Conservation (phyloP, 2,113 vertebrate species). For the Meleagris gallopavo region DNA sequence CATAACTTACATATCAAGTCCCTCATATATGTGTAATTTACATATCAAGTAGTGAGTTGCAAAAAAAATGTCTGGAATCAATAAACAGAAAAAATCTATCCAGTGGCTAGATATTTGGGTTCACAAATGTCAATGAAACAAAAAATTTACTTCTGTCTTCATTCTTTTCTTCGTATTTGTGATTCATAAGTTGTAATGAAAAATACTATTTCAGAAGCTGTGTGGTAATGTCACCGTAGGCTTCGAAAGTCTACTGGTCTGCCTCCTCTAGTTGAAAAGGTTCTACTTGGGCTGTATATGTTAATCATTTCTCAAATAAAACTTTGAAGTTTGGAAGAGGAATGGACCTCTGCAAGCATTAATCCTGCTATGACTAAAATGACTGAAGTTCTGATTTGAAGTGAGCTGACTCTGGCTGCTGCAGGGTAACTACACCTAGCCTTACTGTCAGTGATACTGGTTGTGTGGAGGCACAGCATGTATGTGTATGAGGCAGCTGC, state of each 20-base stretch:
- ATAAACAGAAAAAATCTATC: too few species aligned
- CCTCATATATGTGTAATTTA: too few species aligned
- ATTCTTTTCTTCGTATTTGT: too few species aligned
- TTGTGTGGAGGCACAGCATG: rapidly evolving
- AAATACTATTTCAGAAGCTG: too few species aligned
- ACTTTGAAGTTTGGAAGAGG: not conserved
- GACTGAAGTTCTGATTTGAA: not conserved
- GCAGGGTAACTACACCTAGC: not conserved
- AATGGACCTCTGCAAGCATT: not conserved
- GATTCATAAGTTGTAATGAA: too few species aligned
- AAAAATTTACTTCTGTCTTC: too few species aligned
- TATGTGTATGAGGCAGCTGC: not conserved
- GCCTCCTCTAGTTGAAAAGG: not conserved
- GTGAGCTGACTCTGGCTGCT: not conserved
- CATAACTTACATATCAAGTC: too few species aligned
- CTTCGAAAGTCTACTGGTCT: not conserved
- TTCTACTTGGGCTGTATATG: not conserved
- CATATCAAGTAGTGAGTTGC: too few species aligned
- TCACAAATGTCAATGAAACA: too few species aligned
- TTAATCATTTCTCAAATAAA: not conserved
- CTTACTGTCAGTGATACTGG: not conserved
- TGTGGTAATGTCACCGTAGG: too few species aligned
- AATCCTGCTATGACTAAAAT: not conserved
- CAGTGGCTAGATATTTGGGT: too few species aligned
- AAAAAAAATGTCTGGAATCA: too few species aligned